A percentile compares a stretch with the other conserved stretches of the same genome.
These are phyloP conservation scores for Nipponacmea schrenckii DNA, from an alignment of 2,888 invertebrate genomes.

Conservation along the genomic window DNA sequence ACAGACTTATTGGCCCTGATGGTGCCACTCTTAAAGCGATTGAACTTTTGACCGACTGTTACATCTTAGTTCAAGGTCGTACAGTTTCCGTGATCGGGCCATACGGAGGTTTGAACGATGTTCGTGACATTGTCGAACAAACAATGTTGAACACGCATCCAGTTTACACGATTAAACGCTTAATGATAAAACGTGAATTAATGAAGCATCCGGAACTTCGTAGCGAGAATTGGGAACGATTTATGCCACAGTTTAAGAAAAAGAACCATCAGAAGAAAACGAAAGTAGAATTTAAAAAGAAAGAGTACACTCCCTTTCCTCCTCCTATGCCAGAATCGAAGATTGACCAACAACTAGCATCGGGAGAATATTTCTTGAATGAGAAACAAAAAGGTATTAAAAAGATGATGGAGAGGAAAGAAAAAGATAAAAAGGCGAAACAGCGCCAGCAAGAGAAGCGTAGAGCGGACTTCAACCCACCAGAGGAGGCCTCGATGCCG, in stretches of 20 bases:
- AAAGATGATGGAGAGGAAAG: constrained; percentile 76
- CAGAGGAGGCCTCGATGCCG: constrained; percentile 41
- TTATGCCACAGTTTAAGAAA: constrained; percentile 91
- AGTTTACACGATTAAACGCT: constrained; percentile 91
- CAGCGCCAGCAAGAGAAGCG: constrained; percentile 73
- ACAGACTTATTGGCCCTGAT: constrained; percentile 94
- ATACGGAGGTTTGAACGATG: constrained; percentile 80
- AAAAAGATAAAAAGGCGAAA: constrained; percentile 75
- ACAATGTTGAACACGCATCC: constrained; percentile 99
- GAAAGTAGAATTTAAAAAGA: constrained; percentile 87
- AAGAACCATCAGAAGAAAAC: constrained; percentile 92
- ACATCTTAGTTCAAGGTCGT: constrained; percentile 95
- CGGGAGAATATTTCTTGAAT: constrained; percentile 96
- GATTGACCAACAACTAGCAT: constrained; percentile 90
- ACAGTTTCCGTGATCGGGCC: constrained; percentile 98
- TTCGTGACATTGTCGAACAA: constrained; percentile 87
- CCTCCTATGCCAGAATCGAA: constrained; percentile 88
- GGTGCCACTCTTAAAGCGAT: constrained; percentile 97
- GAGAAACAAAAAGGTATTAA: constrained; percentile 73
- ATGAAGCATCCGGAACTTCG: constrained; percentile 91
- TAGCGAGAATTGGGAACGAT: constrained; percentile 96
- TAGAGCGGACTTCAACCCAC: constrained; percentile 84
- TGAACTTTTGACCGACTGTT: constrained; percentile 94
- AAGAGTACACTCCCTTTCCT: constrained; percentile 97
- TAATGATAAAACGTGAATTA: constrained; percentile 97